Evolutionary conservation across 2,113 vertebrate species (phyloP).

Genomic region (Merops nubicus): DNA sequence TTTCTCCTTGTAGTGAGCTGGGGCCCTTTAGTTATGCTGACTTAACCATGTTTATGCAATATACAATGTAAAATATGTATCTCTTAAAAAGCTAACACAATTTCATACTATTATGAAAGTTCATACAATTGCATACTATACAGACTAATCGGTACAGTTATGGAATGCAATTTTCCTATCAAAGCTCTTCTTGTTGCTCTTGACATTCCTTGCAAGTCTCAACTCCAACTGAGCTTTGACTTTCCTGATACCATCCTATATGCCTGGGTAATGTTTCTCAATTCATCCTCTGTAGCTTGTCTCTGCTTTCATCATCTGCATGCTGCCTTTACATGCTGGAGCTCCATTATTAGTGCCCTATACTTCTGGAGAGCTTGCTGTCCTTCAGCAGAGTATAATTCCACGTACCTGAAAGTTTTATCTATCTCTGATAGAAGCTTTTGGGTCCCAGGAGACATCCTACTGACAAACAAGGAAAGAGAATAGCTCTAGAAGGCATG

Average conservation of each 20-base stretch:
- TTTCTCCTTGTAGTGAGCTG: not conserved
- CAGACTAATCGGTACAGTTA: not conserved
- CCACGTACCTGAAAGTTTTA: not conserved
- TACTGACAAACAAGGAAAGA: not conserved
- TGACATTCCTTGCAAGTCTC: not conserved
- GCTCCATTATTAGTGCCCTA: not conserved
- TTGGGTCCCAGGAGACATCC: not conserved
- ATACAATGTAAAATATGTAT: not conserved
- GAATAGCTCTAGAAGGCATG: not conserved
- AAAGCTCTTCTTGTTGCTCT: not conserved
- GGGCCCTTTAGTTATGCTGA: not conserved
- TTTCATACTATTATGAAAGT: not conserved
- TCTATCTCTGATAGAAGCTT: not conserved
- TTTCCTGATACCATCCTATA: not conserved
- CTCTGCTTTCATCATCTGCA: not conserved
- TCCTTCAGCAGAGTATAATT: not conserved
- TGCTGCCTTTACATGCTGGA: not conserved
- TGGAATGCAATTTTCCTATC: not conserved
- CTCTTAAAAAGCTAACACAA: not conserved
- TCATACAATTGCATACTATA: not conserved
- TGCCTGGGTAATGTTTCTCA: not conserved
- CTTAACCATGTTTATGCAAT: not conserved
- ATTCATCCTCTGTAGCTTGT: not conserved
- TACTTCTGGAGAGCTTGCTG: not conserved
- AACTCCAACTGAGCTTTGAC: not conserved